Evolutionary conservation across 2,797 vertebrate genomes (phyloP).

Genomic region (Micromesistius poutassou): DNA sequence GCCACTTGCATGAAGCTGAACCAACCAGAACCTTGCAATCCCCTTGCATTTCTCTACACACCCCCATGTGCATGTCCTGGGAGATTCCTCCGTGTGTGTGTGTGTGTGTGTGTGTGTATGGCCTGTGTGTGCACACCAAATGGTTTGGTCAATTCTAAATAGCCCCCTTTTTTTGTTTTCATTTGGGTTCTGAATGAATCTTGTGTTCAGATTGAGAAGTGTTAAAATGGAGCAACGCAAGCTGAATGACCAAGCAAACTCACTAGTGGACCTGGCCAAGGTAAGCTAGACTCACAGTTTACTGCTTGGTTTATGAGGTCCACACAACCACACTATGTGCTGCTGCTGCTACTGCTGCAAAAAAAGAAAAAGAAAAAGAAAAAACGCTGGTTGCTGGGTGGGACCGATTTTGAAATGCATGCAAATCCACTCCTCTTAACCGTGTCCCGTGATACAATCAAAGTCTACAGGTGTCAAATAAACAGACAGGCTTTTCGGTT

Average conservation of each 20-base stretch:
- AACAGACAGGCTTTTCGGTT: conserved; percentile 69
- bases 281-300: conserved; percentile 73
- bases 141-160: conserved; percentile 42
- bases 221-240: conserved; percentile 99
- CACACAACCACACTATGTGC: conserved; percentile 51
- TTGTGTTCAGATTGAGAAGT: conserved; percentile 97
- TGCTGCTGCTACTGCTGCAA: conserved; percentile 38
- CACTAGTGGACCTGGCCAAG: conserved; percentile 99
- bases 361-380: conserved; percentile 36
- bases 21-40: conserved; percentile 72
- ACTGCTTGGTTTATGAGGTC: neutral
- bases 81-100: conserved; percentile 67
- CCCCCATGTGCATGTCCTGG: conserved; percentile 84
- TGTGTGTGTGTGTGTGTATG: conserved; percentile 69
- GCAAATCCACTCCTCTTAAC: conserved; percentile 39
- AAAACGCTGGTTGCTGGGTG: conserved; percentile 33
- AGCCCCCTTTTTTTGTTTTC: conserved; percentile 52
- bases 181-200: conserved; percentile 77
- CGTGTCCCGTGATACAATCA: conserved; percentile 51
- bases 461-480: conserved; percentile 87
- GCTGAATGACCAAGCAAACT: conserved; percentile 99
- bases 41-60: conserved; percentile 84
- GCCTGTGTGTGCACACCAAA: conserved; percentile 58
- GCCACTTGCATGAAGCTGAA: conserved; percentile 88
- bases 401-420: conserved; percentile 51